Conservation (phyloP, 1,140 invertebrate species). For the Lucilia sericata region DNA sequence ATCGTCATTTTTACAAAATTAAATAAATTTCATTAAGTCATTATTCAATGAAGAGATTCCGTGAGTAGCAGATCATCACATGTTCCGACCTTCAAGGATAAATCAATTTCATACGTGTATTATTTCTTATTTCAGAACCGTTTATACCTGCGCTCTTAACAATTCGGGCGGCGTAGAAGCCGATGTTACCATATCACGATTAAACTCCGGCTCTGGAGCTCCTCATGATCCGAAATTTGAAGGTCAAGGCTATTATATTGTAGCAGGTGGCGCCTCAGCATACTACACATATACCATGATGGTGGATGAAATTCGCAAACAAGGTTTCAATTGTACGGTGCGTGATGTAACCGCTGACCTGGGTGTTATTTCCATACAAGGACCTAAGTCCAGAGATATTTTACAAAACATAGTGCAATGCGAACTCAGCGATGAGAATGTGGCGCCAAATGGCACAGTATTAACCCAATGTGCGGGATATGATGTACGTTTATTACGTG, state of each 20-base stretch:
- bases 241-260: conserved; percentile 83
- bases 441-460: conserved; percentile 72
- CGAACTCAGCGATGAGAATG: conserved; percentile 67
- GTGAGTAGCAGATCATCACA: too few species aligned
- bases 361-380: conserved; percentile 88
- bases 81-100: too few species aligned
- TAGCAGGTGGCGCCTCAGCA: conserved; percentile 81
- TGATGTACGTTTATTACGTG: conserved; percentile 74
- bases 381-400: conserved; percentile 60
- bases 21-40: too few species aligned
- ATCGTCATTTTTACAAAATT: too few species aligned
- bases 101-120: too few species aligned
- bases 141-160: conserved; percentile 87
- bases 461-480: conserved; percentile 70
- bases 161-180: conserved; percentile 83
- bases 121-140: conserved; percentile 69
- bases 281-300: conserved; percentile 82
- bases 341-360: conserved; percentile 82
- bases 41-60: too few species aligned
- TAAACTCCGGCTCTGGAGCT: conserved; percentile 76
- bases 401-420: conserved; percentile 58
- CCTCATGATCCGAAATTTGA: conserved; percentile 83
- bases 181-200: conserved; percentile 82
- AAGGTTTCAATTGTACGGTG: conserved; percentile 80
- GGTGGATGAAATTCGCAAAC: conserved; percentile 75